phyloP scores from a whole-genome alignment of 2,797 vertebrate genomes.

The Pyrocephalus nanus region DNA sequence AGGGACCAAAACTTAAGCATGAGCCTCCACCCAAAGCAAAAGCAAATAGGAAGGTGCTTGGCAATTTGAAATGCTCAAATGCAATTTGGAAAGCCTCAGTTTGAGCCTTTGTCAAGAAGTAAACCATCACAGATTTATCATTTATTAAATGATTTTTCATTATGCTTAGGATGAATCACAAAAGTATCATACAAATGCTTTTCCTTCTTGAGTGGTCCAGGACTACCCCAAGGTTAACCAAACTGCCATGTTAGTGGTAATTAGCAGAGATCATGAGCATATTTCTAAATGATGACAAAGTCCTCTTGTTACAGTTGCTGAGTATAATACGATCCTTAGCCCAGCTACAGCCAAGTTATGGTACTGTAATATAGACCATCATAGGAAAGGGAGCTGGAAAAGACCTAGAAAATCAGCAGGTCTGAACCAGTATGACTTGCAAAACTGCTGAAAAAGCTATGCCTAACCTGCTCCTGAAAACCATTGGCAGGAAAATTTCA shows the following conservation, averaged over 20 bases:
- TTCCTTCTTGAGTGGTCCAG: background rate
- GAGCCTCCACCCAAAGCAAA: slow-evolving; percentile 12
- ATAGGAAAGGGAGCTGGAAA: background rate
- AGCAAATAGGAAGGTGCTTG: background rate
- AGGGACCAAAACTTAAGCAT: background rate
- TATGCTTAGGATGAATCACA: background rate
- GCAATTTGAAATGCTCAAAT: background rate
- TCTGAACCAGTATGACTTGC: background rate
- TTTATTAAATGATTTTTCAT: background rate
- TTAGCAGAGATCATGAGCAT: background rate
- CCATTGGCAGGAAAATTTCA: background rate
- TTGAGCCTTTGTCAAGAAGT: background rate
- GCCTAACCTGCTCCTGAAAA: background rate
- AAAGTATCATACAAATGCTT: background rate
- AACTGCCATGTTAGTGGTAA: background rate
- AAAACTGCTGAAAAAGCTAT: background rate
- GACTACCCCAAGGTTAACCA: background rate
- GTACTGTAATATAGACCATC: background rate
- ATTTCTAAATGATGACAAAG: background rate
- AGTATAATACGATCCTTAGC: background rate
- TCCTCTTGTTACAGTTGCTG: background rate
- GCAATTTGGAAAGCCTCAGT: background rate
- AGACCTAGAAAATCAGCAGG: background rate
- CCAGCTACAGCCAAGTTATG: background rate
- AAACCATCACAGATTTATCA: background rate